Conservation (phyloP, 92 coral and sea anemone species). For the Paramuricea clavata region DNA sequence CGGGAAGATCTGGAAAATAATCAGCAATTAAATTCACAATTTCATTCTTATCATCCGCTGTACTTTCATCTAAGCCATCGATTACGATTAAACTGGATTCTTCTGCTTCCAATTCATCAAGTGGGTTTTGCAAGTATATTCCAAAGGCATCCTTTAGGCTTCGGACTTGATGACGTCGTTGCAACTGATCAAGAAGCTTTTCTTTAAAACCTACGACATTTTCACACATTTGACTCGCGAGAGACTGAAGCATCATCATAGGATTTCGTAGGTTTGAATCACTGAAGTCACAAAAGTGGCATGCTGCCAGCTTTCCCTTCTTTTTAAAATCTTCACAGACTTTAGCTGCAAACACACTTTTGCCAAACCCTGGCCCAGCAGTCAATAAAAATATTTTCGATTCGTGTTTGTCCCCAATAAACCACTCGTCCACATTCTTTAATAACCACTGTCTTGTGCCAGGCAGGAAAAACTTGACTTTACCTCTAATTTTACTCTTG, state of each 20-base stretch:
- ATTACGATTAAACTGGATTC: background rate
- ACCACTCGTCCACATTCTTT: too few species aligned
- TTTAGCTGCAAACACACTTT: constrained; percentile 19
- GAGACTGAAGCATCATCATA: constrained; percentile 70
- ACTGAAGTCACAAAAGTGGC: constrained; percentile 70
- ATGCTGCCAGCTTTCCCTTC: constrained; percentile 5
- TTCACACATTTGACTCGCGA: constrained; percentile 73
- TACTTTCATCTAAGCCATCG: constrained; percentile 19
- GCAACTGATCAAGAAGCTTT: constrained; percentile 52
- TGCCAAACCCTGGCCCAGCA: constrained; percentile 4
- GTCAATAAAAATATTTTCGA: background rate
- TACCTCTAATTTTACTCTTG: background rate
- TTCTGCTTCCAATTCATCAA: background rate
- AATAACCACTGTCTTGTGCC: background rate
- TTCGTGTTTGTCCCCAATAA: background rate
- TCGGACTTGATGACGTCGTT: background rate
- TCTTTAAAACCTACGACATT: constrained; percentile 64
- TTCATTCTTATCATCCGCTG: background rate
- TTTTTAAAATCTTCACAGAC: background rate
- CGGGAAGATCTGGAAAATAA: background rate
- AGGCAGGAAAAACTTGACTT: background rate
- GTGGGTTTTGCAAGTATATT: background rate
- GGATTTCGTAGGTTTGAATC: constrained; percentile 69
- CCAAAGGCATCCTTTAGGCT: background rate
- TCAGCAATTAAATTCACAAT: background rate